Conservation (phyloP, 1,140 invertebrate species). For the Leptopilina clavipes region DNA sequence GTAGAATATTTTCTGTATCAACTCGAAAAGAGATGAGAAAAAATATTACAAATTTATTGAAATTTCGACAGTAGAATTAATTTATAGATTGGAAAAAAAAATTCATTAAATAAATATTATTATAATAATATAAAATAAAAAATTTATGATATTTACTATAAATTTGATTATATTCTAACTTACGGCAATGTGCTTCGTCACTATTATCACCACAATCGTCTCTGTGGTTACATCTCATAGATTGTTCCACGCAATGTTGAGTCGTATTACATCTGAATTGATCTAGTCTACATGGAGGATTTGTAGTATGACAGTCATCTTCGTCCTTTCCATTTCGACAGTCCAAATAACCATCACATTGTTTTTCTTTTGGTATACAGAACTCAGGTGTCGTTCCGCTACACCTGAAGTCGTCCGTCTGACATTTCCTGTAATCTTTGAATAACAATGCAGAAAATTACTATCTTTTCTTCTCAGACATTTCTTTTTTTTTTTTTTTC, state of each 20-base stretch:
- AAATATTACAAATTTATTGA: too few species aligned
- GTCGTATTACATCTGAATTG: constrained; percentile 92
- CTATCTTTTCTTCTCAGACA: neutral
- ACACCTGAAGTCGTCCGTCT: constrained; percentile 88
- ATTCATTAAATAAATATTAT: neutral
- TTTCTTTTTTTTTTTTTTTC: neutral
- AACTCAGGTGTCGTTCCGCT: constrained; percentile 79
- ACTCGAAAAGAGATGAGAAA: too few species aligned
- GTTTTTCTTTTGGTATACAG: constrained; percentile 90
- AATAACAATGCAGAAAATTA: constrained; percentile 44
- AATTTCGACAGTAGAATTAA: too few species aligned
- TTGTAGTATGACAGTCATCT: constrained; percentile 79
- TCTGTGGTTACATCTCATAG: constrained; percentile 90
- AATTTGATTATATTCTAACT: constrained; percentile 72
- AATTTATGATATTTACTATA: too few species aligned
- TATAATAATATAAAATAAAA: too few species aligned
- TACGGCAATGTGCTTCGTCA: constrained; percentile 90
- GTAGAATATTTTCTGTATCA: neutral
- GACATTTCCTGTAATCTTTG: constrained; percentile 90
- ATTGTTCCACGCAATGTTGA: constrained; percentile 87
- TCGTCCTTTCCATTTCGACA: constrained; percentile 92
- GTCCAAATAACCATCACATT: constrained; percentile 91
- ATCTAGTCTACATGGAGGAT: constrained; percentile 83
- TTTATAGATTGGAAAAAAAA: neutral
- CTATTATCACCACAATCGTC: constrained; percentile 93